Conservation (phyloP, 2,113 vertebrate genomes). For the Prolemur simus region DNA sequence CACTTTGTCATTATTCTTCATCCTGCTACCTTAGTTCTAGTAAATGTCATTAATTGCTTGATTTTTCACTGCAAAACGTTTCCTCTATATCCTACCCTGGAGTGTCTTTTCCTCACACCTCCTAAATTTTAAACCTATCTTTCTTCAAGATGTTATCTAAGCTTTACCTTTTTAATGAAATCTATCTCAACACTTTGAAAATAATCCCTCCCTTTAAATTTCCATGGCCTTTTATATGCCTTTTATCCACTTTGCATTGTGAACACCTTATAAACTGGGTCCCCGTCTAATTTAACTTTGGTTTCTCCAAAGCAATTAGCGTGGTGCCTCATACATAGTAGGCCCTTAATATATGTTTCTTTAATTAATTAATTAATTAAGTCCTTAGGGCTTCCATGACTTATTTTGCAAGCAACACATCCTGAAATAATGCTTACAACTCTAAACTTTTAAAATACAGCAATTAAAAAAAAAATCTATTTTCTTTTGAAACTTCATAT, state of each 20-base stretch:
- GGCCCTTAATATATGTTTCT: background rate
- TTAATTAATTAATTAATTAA: background rate
- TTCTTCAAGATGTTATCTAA: background rate
- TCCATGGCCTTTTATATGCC: background rate
- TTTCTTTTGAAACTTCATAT: background rate
- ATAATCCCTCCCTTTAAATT: background rate
- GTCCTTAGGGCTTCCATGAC: background rate
- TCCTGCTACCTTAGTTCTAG: background rate
- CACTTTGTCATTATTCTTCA: background rate
- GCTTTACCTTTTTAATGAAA: background rate
- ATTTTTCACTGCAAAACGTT: background rate
- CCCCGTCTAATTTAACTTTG: background rate
- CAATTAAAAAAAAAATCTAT: background rate
- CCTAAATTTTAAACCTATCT: background rate
- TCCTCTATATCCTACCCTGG: background rate
- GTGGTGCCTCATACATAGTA: background rate
- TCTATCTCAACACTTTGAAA: background rate
- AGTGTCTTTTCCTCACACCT: background rate
- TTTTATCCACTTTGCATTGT: background rate
- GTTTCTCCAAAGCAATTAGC: background rate
- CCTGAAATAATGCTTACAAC: background rate
- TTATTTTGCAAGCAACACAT: constrained; percentile 17
- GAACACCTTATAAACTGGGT: background rate
- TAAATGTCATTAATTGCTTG: background rate
- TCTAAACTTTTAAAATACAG: background rate